Evolutionary conservation across 2,113 vertebrate genomes (phyloP), one percentile per base, ranked within the genome.

Genomic region (Bucco capensis): DNA sequence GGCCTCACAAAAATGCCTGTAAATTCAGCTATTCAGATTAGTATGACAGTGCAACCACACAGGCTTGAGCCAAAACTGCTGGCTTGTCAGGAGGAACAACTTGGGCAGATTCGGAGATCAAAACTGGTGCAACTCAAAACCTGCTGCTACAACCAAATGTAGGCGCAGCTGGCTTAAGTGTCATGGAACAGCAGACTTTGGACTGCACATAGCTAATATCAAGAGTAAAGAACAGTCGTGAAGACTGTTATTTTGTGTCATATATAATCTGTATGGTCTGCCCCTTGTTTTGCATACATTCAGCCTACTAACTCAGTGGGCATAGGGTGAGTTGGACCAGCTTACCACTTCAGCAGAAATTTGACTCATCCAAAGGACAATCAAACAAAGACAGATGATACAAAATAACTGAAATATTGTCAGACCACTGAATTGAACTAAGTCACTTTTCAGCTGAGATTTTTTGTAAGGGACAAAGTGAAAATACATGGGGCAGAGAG

Each of bases 1-100:
- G 71, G n/a, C 54, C 83, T 82, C 67, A 31, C 57, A 38, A 5
- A 46, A 78, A 50, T 1, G 12, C 4, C 66, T 70, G n/a, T n/a
- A 49, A 64, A 10, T 47, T 50, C 49, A 46, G 35, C 8, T 22
- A 38, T 28, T 47, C n/a, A 11, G 30, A 17, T 42, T 24, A 23
- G 9, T 3, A 1, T 10, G 16, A 19, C 37, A 30, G 6, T 53
- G 25, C 5, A 0, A 0, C 13, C 60, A 66, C 3, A 2, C 33
- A n/a, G 40, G 42, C 42, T 82, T 40, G 27, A 81, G n/a, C 51
- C 79, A 77, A 50, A 44, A 49, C 11, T 14, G 15, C 38, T 42
- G 65, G 11, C 49, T 64, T 67, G n/a, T 49, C 57, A 30, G 33
- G 49, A 72, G 27, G 35, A 10, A 9, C 1, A 0, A 12, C 13